Conservation (phyloP, 1,140 invertebrate genomes). For the Cotesia typhae region DNA sequence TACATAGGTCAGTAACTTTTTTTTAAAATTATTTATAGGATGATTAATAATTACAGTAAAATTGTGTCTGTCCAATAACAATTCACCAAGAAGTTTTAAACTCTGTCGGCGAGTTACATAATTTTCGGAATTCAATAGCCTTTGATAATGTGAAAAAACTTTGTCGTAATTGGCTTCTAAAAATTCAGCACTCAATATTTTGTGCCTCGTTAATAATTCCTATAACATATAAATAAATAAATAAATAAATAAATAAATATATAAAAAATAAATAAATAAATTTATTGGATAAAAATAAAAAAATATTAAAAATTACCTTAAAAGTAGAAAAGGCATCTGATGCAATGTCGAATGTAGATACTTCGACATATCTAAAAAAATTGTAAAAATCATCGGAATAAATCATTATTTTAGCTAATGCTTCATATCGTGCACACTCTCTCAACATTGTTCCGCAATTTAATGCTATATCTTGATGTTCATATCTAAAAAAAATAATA, state of each 20-base stretch:
- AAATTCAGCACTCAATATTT: conserved; percentile 97
- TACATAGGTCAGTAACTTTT: conserved; percentile 1
- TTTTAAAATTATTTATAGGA: background rate
- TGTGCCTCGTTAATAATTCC: conserved; percentile 98
- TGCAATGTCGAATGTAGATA: conserved; percentile 99
- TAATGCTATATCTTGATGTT: conserved; percentile 97
- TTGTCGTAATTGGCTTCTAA: conserved; percentile 98
- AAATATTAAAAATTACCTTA: conserved; percentile 75
- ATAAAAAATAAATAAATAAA: conserved; percentile 6
- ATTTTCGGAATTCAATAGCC: conserved; percentile 97
- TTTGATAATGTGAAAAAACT: conserved; percentile 97
- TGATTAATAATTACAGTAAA: conserved; percentile 82
- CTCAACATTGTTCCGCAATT: conserved; percentile 99
- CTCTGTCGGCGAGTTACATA: conserved; percentile 98
- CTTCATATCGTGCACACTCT: conserved; percentile 97
- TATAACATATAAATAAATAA: conserved; percentile 62
- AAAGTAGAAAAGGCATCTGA: conserved; percentile 99
- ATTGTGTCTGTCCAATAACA: conserved; percentile 98
- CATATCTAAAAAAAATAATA: conserved; percentile 79
- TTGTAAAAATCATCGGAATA: conserved; percentile 98
- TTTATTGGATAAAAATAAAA: background rate
- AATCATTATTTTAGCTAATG: conserved; percentile 97
- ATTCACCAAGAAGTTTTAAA: conserved; percentile 95
- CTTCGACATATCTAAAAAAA: conserved; percentile 99
- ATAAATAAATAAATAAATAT: background rate